Evolutionary conservation across 92 coral and sea anemone genomes (phyloP).

Genomic region (Porites rus): DNA sequence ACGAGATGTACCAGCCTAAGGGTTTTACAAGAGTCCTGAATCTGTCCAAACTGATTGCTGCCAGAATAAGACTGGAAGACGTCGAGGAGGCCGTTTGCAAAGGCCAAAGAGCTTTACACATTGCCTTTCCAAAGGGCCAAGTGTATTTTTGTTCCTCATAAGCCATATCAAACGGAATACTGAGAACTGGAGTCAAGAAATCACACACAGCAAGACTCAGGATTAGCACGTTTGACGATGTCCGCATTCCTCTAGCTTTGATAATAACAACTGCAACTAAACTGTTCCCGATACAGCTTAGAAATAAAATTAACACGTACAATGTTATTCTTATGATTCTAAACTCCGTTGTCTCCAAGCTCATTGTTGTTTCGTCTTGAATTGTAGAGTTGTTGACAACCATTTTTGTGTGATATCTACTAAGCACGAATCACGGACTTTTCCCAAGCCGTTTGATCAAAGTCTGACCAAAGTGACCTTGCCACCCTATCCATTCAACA

Average conservation of each 20-base stretch:
- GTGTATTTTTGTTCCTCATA: constrained; percentile 50
- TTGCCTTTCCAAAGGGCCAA: constrained; percentile 76
- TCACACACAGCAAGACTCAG: constrained; percentile 82
- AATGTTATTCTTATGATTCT: constrained; percentile 55
- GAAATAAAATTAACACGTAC: constrained; percentile 43
- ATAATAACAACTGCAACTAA: constrained; percentile 68
- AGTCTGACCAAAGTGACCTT: too few relatives aligned
- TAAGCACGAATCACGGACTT: not conserved
- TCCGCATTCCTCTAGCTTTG: constrained; percentile 68
- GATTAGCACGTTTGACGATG: constrained; percentile 72
- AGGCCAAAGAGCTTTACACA: constrained; percentile 78
- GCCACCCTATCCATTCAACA: too few relatives aligned
- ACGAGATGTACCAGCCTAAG: constrained; percentile 55
- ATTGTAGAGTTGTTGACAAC: not conserved
- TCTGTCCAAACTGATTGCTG: constrained; percentile 82
- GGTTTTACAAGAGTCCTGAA: constrained; percentile 75
- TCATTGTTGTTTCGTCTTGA: not conserved
- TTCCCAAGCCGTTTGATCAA: too few relatives aligned
- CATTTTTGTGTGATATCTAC: not conserved
- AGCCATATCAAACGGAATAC: constrained; percentile 84
- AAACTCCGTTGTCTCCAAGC: constrained; percentile 19
- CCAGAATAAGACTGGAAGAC: constrained; percentile 77
- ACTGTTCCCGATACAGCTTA: constrained; percentile 75
- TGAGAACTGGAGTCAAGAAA: constrained; percentile 71
- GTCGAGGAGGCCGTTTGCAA: constrained; percentile 68